Evolutionary conservation across 2,888 invertebrate genomes (phyloP).

Genomic region (Phaedon cochleariae): DNA sequence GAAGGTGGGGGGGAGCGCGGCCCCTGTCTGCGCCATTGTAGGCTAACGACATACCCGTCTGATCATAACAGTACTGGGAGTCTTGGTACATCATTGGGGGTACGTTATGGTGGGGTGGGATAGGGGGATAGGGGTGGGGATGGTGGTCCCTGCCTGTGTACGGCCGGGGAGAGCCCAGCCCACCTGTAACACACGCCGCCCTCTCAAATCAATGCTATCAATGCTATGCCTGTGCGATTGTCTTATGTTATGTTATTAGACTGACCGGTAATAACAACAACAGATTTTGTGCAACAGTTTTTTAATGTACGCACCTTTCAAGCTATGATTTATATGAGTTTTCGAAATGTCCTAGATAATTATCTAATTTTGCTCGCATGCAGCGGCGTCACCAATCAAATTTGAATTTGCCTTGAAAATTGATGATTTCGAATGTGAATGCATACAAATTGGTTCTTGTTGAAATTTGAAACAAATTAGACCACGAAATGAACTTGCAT

Average conservation of each 20-base stretch:
- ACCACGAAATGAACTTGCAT: too few relatives aligned
- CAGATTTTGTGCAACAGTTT: too few relatives aligned
- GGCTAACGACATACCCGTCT: slow-evolving; percentile 63
- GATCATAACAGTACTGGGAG: slow-evolving; percentile 70
- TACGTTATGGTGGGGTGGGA: slow-evolving; percentile 66
- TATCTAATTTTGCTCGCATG: too few relatives aligned
- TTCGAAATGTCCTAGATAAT: too few relatives aligned
- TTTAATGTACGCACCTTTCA: too few relatives aligned
- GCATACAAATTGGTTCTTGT: too few relatives aligned
- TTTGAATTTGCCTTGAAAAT: too few relatives aligned
- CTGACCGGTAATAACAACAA: too few relatives aligned
- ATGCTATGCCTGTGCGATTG: neutral
- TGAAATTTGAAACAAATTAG: too few relatives aligned
- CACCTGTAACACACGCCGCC: slow-evolving; percentile 67
- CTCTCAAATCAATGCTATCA: slow-evolving; percentile 43
- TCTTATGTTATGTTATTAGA: neutral
- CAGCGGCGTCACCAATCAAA: too few relatives aligned
- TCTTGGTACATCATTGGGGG: slow-evolving; percentile 65
- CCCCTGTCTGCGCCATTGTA: slow-evolving; percentile 62
- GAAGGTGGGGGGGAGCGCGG: slow-evolving; percentile 59
- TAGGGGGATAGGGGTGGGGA: slow-evolving; percentile 65
- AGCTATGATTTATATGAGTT: too few relatives aligned
- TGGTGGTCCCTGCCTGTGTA: slow-evolving; percentile 64
- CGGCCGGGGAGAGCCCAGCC: slow-evolving; percentile 68
- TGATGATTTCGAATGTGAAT: too few relatives aligned